Percentiles rank a stretch among this genome's conserved stretches.
phyloP scores from a whole-genome alignment of 2,113 vertebrate genomes.

The Callopanchax toddi region DNA sequence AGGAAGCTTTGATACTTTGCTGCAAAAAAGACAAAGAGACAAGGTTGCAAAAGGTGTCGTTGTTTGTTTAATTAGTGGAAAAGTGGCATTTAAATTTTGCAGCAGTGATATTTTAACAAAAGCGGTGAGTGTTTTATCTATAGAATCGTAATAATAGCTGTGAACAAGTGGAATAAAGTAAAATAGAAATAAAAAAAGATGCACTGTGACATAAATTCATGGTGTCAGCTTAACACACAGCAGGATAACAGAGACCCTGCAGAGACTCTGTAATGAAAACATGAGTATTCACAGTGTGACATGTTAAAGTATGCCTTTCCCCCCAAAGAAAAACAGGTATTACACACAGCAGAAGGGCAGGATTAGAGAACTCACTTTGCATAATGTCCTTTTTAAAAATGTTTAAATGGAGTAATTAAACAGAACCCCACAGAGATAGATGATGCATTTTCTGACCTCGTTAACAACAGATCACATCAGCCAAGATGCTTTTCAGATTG shows the following conservation, averaged over 20 bases:
- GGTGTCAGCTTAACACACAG: conserved; percentile 16
- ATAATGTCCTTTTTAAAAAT: background rate
- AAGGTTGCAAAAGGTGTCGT: no score
- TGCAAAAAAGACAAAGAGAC: no score
- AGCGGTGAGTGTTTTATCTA: no score
- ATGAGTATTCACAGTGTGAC: conserved; percentile 7
- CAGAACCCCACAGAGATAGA: conserved; percentile 6
- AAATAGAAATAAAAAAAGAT: background rate
- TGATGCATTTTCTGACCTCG: conserved; percentile 3
- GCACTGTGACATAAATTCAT: background rate
- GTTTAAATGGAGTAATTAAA: conserved; percentile 29
- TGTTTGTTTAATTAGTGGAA: no score
- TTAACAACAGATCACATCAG: conserved; percentile 22
- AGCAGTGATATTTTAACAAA: no score
- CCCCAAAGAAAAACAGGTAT: background rate
- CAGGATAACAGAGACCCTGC: conserved; percentile 7
- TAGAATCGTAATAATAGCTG: no score
- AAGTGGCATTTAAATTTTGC: no score
- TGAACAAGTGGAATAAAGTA: no score
- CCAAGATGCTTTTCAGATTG: conserved; percentile 3
- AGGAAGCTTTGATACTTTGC: no score
- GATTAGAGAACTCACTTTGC: background rate
- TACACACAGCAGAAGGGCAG: background rate
- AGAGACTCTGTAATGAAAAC: conserved; percentile 34
- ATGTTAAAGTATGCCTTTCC: background rate